phyloP scores from a whole-genome alignment of 2,113 vertebrate genomes.

The Cnemophilus loriae region DNA sequence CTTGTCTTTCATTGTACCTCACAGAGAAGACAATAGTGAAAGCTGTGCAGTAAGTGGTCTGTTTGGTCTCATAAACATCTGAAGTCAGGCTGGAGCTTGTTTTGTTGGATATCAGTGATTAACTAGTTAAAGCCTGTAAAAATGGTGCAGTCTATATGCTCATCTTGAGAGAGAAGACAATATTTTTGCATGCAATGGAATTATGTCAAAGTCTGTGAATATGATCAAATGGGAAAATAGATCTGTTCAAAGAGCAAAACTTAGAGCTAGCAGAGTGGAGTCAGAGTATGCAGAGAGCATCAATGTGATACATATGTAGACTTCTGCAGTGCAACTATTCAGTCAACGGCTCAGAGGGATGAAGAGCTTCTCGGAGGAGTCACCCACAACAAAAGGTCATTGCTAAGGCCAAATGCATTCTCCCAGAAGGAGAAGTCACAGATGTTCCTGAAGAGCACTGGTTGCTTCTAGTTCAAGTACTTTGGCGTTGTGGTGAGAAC shows the following conservation, averaged over 20 bases:
- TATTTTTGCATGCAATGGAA: background rate
- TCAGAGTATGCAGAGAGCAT: background rate
- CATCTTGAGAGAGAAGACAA: background rate
- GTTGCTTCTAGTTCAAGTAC: background rate
- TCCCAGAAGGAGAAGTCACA: background rate
- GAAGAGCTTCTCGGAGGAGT: background rate
- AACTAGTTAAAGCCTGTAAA: background rate
- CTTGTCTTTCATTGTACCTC: conserved; percentile 85
- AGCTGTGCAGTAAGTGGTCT: conserved; percentile 84
- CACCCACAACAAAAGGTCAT: background rate
- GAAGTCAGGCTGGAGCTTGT: background rate
- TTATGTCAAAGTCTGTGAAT: background rate
- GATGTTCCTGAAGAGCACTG: background rate
- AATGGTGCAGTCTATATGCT: background rate
- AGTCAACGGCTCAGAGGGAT: background rate
- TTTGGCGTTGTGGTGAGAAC: background rate
- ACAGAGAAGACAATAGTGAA: conserved; percentile 86
- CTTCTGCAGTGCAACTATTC: background rate
- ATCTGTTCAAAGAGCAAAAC: background rate
- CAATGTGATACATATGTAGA: background rate
- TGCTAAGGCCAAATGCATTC: background rate
- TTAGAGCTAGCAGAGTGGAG: background rate
- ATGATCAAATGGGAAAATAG: background rate
- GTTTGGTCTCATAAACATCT: background rate
- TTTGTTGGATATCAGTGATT: background rate